Conservation (phyloP, 2,888 invertebrate genomes). For the Scaptomyza tumidula region DNA sequence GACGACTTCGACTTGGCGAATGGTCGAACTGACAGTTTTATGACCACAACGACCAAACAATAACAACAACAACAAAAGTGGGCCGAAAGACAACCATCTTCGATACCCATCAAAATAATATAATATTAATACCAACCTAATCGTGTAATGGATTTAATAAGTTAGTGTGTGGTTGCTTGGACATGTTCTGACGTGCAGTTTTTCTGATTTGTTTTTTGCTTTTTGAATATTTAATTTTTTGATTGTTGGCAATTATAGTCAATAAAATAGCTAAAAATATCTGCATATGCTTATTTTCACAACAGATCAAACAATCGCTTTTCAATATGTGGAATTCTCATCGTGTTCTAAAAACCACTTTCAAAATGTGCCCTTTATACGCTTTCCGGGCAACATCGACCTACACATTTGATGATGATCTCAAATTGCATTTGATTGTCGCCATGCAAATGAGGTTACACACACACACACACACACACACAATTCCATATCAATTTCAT, state of each 20-base stretch:
- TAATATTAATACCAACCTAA: neutral
- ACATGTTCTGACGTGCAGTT: too few relatives aligned
- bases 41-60: conserved; percentile 53
- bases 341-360: neutral
- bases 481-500: conserved; percentile 59
- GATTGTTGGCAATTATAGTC: too few relatives aligned
- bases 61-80: conserved; percentile 41
- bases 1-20: conserved; percentile 63
- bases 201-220: neutral
- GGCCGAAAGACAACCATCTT: conserved; percentile 22
- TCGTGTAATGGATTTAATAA: too few relatives aligned
- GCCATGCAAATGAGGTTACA: conserved; percentile 59
- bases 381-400: neutral
- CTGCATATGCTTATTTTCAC: neutral
- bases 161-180: too few relatives aligned
- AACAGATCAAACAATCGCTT: neutral
- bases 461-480: conserved; percentile 6
- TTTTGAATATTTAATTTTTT: neutral
- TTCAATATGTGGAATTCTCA: neutral
- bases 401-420: conserved; percentile 26
- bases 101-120: conserved; percentile 10
- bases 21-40: conserved; percentile 70
- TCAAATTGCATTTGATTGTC: conserved; percentile 66
- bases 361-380: neutral
- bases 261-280: too few relatives aligned